Evolutionary conservation across 92 coral and sea anemone species (phyloP).

Genomic region (Umimayanthus kanabou): DNA sequence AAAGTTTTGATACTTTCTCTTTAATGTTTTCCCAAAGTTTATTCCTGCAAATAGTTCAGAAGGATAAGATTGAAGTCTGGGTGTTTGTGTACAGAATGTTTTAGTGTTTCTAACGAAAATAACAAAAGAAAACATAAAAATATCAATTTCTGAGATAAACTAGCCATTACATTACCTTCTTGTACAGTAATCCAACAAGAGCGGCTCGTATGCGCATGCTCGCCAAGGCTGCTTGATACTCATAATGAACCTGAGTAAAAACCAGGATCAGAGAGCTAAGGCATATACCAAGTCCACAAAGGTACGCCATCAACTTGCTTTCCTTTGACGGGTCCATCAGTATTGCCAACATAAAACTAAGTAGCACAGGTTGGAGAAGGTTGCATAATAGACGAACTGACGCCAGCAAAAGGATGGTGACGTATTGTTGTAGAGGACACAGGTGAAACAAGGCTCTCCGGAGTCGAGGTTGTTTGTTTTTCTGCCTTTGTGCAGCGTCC

Average conservation of each 20-base stretch:
- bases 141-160: too few species aligned
- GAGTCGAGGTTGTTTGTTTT: not conserved
- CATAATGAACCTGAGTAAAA: conserved; percentile 27
- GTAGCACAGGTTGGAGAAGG: not conserved
- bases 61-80: too few species aligned
- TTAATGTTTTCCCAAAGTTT: too few species aligned
- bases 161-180: conserved; percentile 25
- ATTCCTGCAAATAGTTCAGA: too few species aligned
- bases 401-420: conserved; percentile 15
- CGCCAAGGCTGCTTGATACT: not conserved
- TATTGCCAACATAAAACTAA: conserved; percentile 8
- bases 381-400: conserved; percentile 12
- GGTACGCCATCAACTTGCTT: conserved; percentile 6
- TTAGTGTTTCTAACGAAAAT: too few species aligned
- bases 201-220: conserved; percentile 23
- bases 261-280: conserved; percentile 9
- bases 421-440: conserved; percentile 3
- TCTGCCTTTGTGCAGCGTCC: not conserved
- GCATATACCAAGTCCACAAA: conserved; percentile 24
- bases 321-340: conserved; percentile 6
- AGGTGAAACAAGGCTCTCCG: conserved; percentile 10
- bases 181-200: conserved; percentile 19
- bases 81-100: too few species aligned
- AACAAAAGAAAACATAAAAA: too few species aligned
- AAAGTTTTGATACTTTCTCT: too few species aligned